Evolutionary conservation across 2,888 invertebrate species (phyloP).

Genomic region (Cataglyphis altisquamis): DNA sequence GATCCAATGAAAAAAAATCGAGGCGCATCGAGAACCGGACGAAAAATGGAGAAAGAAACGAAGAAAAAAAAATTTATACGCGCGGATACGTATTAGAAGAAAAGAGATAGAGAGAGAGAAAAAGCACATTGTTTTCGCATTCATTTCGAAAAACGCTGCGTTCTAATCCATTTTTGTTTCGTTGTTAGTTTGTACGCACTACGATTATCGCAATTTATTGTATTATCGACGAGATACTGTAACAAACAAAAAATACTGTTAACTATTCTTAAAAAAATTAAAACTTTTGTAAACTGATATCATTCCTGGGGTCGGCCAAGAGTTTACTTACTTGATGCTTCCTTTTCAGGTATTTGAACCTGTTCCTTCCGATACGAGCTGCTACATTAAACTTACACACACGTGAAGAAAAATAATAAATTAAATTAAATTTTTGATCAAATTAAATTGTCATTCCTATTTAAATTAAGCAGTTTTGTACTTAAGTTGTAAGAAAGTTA

Average conservation of each 20-base stretch:
- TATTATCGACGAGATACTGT: conserved; percentile 85
- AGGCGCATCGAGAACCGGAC: conserved; percentile 41
- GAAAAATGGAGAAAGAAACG: conserved; percentile 51
- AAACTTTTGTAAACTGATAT: conserved; percentile 85
- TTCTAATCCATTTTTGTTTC: conserved; percentile 79
- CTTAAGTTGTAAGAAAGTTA: not conserved
- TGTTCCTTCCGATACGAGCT: not conserved
- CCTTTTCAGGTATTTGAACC: conserved; percentile 11
- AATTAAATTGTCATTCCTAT: not conserved
- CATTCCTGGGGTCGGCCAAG: conserved; percentile 14
- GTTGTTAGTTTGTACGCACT: conserved; percentile 85
- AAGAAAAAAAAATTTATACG: conserved; percentile 43
- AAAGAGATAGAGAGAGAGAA: not conserved
- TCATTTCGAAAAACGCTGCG: conserved; percentile 70
- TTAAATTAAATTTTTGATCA: not conserved
- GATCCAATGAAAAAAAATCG: conserved; percentile 59
- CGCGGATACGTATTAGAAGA: not conserved
- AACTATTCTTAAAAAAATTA: conserved; percentile 86
- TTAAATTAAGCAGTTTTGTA: not conserved
- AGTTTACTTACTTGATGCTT: conserved; percentile 47
- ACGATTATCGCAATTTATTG: conserved; percentile 85
- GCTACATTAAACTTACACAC: not conserved
- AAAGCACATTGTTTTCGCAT: conserved; percentile 60
- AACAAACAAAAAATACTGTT: conserved; percentile 85
- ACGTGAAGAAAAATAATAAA: not conserved